Percentiles rank a stretch among this genome's conserved stretches.
Conservation (phyloP, 2,888 invertebrate species). For the Vannuccia rotundouncinata region DNA sequence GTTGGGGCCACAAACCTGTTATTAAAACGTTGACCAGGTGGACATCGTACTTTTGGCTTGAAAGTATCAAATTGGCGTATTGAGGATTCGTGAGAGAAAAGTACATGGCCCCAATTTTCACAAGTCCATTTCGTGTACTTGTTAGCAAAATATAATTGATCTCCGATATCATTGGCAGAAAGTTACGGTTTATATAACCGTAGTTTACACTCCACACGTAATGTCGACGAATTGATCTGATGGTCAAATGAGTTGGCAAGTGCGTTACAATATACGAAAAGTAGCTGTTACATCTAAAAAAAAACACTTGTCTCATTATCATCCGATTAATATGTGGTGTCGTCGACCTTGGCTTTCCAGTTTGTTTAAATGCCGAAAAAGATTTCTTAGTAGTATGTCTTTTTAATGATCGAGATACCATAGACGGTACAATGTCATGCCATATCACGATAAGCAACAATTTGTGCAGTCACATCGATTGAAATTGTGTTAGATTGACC, state of each 20-base stretch:
- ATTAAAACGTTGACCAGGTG: slow-evolving; percentile 18
- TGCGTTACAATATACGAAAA: neutral
- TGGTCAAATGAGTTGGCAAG: neutral
- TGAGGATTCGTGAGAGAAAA: neutral
- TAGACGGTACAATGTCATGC: neutral
- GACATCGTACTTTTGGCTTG: neutral
- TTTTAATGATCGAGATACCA: neutral
- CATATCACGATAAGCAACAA: neutral
- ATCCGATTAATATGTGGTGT: neutral
- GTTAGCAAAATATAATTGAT: neutral
- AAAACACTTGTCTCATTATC: neutral
- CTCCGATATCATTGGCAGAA: neutral
- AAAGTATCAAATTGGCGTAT: neutral
- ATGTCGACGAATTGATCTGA: neutral
- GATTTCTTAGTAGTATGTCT: neutral
- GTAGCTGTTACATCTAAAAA: neutral
- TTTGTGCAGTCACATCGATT: neutral
- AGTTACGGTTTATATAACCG: neutral
- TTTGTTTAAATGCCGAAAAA: neutral
- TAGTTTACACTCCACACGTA: neutral
- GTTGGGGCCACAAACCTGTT: neutral
- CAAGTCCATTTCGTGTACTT: neutral
- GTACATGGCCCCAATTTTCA: neutral
- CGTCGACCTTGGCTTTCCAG: neutral
- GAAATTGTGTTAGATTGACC: neutral